Base-by-base conservation (phyloP, 2,797 vertebrate species). In the Microctenopoma lineatum region DNA sequence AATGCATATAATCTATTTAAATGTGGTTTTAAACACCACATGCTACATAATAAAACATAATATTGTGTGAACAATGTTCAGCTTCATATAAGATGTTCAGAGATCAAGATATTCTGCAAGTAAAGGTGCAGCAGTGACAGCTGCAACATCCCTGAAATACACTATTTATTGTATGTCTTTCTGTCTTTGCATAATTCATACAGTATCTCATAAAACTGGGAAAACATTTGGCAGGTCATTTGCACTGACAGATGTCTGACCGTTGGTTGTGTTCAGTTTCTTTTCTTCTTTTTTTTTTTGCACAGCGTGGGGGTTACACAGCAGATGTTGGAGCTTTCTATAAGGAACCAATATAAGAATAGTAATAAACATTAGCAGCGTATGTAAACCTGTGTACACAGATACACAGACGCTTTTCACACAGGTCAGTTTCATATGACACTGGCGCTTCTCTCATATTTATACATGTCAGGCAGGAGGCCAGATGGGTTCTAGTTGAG, bases 301-400 rank as follows among this genome's bases (percentile, higher is more conserved):
- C 39, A 44, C 29, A 32, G 29, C 7, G 25, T 27, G 39, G 21
- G 12, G 55, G 32, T 16, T 12, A 50, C 4, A 8, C 47, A 63
- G 70, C 77, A 83, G 80, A 83, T 84, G 86, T 71, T 18, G 11
- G 7, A 27, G 62, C 42, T 59, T 62, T 62, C 45, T 64, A 48
- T 46, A 44, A 59, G 21, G 15, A 50, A 5, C 9, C 15, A 53
- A 63, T 60, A 45, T 36, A 7, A 16, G 46, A 65, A 60, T 66
- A 66, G 74, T 60, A 52, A 21, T 51, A 55, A 36, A 8, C 45
- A 15, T 58, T n/a, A 42, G 9, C 16, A 34, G 48, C 64, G 38
- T 10, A 50, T 52, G 25, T 21, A 26, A 4, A 7, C 25, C 44
- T 29, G 42, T 27, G 0, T 25, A 34, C 42, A 4, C 21, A 48